phyloP scores from a whole-genome alignment of 2,113 vertebrate species.

The Passer domesticus region DNA sequence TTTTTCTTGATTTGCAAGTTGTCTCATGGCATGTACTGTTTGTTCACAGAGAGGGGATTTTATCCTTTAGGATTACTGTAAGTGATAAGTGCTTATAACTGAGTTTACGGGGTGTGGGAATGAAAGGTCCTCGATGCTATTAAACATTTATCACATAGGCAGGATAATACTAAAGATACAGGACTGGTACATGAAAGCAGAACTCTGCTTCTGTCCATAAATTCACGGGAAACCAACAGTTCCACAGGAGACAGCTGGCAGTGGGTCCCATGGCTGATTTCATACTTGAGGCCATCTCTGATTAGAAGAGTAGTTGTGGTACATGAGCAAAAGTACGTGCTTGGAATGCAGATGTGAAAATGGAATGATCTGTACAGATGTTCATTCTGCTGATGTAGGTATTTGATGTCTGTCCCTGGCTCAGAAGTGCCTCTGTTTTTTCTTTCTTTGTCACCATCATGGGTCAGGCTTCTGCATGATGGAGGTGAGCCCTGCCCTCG shows the following conservation, averaged over 20 bases:
- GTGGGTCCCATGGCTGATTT: rapidly evolving
- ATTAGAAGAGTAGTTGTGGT: neutral
- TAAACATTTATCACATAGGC: neutral
- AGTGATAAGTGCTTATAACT: neutral
- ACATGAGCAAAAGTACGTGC: neutral
- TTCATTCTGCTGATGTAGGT: neutral
- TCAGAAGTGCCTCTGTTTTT: neutral
- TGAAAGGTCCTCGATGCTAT: neutral
- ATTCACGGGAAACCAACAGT: rapidly evolving
- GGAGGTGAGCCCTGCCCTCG: neutral
- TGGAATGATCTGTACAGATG: neutral
- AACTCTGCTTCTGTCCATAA: neutral
- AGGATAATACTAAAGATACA: neutral
- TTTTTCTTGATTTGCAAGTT: neutral
- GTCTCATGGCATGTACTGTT: neutral
- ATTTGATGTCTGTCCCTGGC: neutral
- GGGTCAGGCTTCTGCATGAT: neutral
- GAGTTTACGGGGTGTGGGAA: neutral
- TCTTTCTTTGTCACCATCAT: neutral
- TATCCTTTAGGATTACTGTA: neutral
- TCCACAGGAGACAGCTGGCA: neutral
- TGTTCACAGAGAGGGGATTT: neutral
- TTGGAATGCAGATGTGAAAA: neutral
- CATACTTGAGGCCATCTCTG: rapidly evolving
- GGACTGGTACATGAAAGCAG: neutral